Evolutionary conservation across 2,888 invertebrate species (phyloP), one percentile per base, ranked within the genome.

Genomic region (Hyposoter didymator): DNA sequence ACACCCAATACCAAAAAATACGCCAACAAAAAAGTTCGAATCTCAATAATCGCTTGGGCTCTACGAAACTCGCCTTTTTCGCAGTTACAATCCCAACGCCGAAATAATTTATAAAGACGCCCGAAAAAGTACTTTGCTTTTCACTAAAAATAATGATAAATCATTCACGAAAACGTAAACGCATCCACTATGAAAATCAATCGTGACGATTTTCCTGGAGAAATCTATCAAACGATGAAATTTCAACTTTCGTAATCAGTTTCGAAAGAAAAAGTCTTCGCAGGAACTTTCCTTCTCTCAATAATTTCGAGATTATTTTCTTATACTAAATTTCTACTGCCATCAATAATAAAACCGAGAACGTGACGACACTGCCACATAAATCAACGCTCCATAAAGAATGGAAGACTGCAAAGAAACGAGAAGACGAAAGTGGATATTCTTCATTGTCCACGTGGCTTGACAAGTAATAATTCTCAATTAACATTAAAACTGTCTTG

Each of bases 21-120:
- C 19, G 49, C 59, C 66, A 72, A 70, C 70, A 35, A 39, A 52
- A 76, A 64, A 28, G 35, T 35, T 35, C 35, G 35, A 64, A 76
- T 3, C 14, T 70, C 6, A 19, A 35, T 67, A 59, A 82, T 67
- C 55, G 45, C n/a, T 14, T 45, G 1, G 32, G 45, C 22, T n/a
- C 19, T 6, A 45, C 5, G 6, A 45, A 43, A 10, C 39, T n/a
- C 19, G 32, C 4, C 32, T 14, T 0, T 35, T n/a, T 35, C 32
- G 4, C 39, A 8, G 49, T 17, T n/a, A 17, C 49, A 35, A 35
- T 0, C 4, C 35, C 35, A 4, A 35, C 5, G 4, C 2, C 35
- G 35, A 35, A 10, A 1, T 39, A 39, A 39, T 39, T 39, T 10
- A 39, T 10, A 10, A 39, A 39, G 39, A 39, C 39, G 39, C 1